phyloP scores from a whole-genome alignment of 37 sponge, comb jelly and placozoan genomes.

The Halichondria panicea region DNA sequence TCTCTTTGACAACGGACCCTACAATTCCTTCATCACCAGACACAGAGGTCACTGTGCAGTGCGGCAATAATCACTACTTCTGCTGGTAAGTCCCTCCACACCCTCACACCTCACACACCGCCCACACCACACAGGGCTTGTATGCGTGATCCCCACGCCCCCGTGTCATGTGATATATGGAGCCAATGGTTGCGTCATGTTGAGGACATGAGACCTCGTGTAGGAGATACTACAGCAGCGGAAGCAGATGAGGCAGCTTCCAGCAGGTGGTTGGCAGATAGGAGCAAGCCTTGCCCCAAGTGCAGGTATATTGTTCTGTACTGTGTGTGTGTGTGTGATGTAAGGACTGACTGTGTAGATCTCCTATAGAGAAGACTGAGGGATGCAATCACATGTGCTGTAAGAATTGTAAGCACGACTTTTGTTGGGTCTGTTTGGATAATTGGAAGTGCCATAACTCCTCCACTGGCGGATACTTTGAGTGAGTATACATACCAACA shows the following conservation, averaged over 20 bases:
- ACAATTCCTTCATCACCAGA: too few relatives aligned
- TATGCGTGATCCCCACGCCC: constrained; percentile 73
- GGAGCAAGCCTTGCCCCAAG: constrained; percentile 89
- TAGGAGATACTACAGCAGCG: constrained; percentile 25
- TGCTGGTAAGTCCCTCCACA: constrained; percentile 68
- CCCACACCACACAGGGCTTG: constrained; percentile 55
- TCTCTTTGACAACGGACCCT: constrained; percentile 19
- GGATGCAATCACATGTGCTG: constrained; percentile 97
- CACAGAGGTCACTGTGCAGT: constrained; percentile 76
- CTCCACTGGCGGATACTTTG: constrained; percentile 91
- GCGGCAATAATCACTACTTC: constrained; percentile 88
- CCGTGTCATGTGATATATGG: constrained; percentile 80
- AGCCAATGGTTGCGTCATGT: constrained; percentile 64
- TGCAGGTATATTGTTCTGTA: constrained; percentile 78
- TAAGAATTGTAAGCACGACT: constrained; percentile 86
- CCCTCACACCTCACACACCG: background rate
- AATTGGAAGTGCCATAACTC: constrained; percentile 81
- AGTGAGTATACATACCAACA: background rate
- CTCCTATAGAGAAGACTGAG: constrained; percentile 91
- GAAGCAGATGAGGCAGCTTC: constrained; percentile 49
- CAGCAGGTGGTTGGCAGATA: constrained; percentile 64
- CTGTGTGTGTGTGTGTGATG: background rate
- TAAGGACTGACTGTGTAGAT: constrained; percentile 15
- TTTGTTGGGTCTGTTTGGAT: constrained; percentile 94
- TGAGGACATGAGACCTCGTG: constrained; percentile 45